A percentile compares a stretch with the other conserved stretches of the same genome.
Evolutionary conservation across 1,140 invertebrate genomes (phyloP).

Genomic region (Drosophila malerkotliana): DNA sequence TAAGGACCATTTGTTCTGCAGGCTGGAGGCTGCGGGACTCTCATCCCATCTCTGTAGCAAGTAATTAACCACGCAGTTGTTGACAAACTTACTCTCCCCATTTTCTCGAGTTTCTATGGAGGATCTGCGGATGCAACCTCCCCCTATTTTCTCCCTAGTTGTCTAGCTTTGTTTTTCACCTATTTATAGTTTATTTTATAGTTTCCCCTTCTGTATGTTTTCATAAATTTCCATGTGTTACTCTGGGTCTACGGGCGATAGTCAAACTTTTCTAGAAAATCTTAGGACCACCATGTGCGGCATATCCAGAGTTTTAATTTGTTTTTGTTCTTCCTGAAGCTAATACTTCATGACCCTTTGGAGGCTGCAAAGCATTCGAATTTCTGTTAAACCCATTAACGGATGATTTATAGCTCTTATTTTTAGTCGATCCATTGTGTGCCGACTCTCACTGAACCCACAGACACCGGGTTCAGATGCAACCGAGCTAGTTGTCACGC

Average conservation of each 20-base stretch:
- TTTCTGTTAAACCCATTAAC: no score
- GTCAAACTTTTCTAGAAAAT: neutral
- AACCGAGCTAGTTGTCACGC: constrained; percentile 3
- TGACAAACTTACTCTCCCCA: constrained; percentile 21
- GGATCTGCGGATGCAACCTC: constrained; percentile 18
- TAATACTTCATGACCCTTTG: no score
- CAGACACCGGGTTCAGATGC: neutral
- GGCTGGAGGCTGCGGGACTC: neutral
- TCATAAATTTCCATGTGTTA: constrained; percentile 14
- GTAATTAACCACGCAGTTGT: constrained; percentile 46
- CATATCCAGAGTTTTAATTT: neutral
- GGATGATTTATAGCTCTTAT: no score
- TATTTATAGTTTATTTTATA: constrained; percentile 54
- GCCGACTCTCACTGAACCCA: neutral
- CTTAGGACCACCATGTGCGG: neutral
- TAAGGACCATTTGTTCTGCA: neutral
- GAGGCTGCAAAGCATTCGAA: no score
- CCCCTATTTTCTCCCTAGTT: constrained; percentile 18
- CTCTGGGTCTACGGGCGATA: neutral
- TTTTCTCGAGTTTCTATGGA: neutral
- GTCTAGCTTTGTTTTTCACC: constrained; percentile 46
- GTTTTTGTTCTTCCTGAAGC: no score
- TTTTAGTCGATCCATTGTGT: no score
- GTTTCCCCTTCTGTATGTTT: constrained; percentile 16
- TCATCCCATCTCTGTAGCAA: constrained; percentile 10